Base-by-base conservation (phyloP, 2,888 invertebrate species). In the Euproctis similis region DNA sequence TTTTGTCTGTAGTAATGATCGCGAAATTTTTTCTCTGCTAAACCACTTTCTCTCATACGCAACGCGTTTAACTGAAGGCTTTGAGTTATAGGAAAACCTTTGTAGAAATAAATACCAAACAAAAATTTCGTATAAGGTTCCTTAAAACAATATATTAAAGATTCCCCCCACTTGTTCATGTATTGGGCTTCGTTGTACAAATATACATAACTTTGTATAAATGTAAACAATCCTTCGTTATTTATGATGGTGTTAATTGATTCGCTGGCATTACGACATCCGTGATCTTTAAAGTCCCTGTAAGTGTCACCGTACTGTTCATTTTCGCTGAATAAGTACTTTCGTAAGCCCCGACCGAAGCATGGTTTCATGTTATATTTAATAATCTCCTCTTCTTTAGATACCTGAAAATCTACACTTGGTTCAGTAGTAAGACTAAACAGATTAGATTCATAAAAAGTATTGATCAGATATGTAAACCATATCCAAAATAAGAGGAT, bases 361-460 rank as follows among this genome's bases (percentile, higher is more conserved):
- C 80, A 80, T 1, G 72, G 59, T 9, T 57, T 42, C 8, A 68
- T 18, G 2, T 54, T 30, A 17, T 44, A 51, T 0, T 32, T 20
- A 0, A 2, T 2, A 1, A 69, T 27, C 11, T 67, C 65, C 1
- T 53, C 39, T 3, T 40, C 42, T 0, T 35, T 44, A 0, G 53
- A 46, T 13, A 68, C 43, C 33, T 72, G 70, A 29, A 60, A 58
- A 3, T 45, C 43, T 4, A 30, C 24, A 4, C 35, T 26, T 0
- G 62, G 60, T 11, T 60, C 36, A 1, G 54, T 52, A 2, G 43
- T 50, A 1, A 64, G 25, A 34, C 62, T 58, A n/a, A 56, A 43
- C 10, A 66, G 36, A 28, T 36, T 53, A 0, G 63, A 51, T 20
- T 55, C 52, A 25, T 67, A 69, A 10, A 29, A 29, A 1, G 24